Base-by-base conservation (phyloP, 2,113 vertebrate genomes). In the Otocyon megalotis region DNA sequence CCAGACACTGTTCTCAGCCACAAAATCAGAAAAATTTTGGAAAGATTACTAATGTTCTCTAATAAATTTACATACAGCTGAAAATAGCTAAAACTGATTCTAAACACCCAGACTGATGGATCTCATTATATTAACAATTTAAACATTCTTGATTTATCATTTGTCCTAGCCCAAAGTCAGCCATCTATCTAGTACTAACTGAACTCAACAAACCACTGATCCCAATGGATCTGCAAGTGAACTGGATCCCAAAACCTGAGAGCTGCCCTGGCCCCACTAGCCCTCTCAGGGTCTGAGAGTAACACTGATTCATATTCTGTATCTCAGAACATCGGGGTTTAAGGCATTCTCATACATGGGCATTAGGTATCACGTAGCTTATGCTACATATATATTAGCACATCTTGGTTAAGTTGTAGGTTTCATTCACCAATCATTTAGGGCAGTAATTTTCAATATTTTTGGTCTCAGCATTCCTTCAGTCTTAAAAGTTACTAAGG, bases 71-170 rank as follows among this genome's bases (percentile, higher is more conserved):
- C 54, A 83, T 63, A 65, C 32, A 81, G 53, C 58, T 93, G 43
- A 71, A 96, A 87, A 91, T 69, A 87, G 58, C 12, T 76, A 24
- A 69, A 82, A 30, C 19, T 35, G 77, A 88, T 88, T 60, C 53
- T 62, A 77, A 88, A 56, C 16, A 20, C 14, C 16, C 22, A 37
- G 28, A 91, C 3, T 63, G 17, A 81, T 30, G 24, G 10, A 54
- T 89, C 85, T 84, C 17, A 85, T 81, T 95, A 56, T 56, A 60
- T 71, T 92, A 90, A 74, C 14, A 86, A 81, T 72, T 54, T 86
- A 71, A 72, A 53, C 43, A 88, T 80, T 80, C 20, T 88, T 87
- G 28, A 90, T 62, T 85, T 94, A 87, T 28, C 26, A 17, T 26
- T 86, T 85, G 14, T 63, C 79, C 72, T 81, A 65, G 91, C 15